Base-by-base conservation (phyloP, 2,888 invertebrate genomes). In the Eumerus sabulonum region DNA sequence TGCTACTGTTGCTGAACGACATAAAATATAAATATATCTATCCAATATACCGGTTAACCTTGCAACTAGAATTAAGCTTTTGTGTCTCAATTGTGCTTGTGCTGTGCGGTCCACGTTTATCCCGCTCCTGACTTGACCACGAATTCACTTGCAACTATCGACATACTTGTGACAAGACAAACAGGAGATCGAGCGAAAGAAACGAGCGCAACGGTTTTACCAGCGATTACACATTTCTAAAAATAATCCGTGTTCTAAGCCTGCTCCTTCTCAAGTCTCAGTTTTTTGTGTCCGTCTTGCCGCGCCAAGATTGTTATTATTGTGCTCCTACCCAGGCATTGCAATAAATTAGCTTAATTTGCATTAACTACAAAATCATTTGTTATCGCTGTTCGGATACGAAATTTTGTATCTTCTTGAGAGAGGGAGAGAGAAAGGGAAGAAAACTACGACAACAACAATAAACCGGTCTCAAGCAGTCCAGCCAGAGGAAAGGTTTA, bases 41-140 rank as follows among this genome's bases (percentile, higher is more conserved):
- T 64, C 68, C 64, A 70, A 44, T 62, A 66, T 81, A 81, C 81
- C 76, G 81, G 81, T 81, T 81, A 76, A 57, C 81, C 81, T 81
- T 81, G 81, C 74, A 76, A 66, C 81, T 74, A 63, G 73, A 63
- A 73, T 67, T 73, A 62, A 57, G 77, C 59, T 77, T 62, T 68
- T 68, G 67, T 68, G 27, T 59, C 62, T 59, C 56, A 68, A 56
- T 53, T 17, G 60, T 44, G 48, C 68, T 74, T 59, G 53, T 68
- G 57, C 68, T 70, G 54, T 64, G 19, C 36, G 42, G 18, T 42
- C 36, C 13, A 48, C 13, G 9, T n/a, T n/a, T 36, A 9, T 1
- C 40, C 40, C 40, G 9, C 40, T 27, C 44, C 9, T 51, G 42
- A 71, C 57, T 48, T 59, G 59, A 64, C 63, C 68, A 59, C 47